Conservation (phyloP, 2,113 vertebrate species). For the Nothoprocta pentlandii region DNA sequence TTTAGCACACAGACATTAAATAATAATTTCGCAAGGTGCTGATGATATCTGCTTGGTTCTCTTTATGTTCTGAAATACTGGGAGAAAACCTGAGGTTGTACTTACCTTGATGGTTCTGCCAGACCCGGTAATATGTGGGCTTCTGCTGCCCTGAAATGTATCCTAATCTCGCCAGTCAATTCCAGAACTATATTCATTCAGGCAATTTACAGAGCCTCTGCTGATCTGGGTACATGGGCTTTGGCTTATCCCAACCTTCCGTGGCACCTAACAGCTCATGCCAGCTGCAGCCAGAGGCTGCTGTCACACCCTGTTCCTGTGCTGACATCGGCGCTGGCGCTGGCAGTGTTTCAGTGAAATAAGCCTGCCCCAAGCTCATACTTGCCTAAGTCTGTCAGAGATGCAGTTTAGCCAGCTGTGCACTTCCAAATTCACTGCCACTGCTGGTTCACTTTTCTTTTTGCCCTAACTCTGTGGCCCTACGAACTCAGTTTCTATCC, state of each 20-base stretch:
- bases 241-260: neutral
- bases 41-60: neutral
- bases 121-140: fast-evolving
- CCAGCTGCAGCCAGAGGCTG: fast-evolving
- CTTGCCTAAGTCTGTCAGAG: neutral
- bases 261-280: neutral
- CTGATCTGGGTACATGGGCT: neutral
- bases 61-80: neutral
- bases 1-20: neutral
- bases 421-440: neutral
- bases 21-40: fast-evolving
- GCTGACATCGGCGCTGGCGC: neutral
- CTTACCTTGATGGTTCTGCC: neutral
- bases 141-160: neutral
- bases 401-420: fast-evolving
- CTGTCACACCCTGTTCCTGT: neutral
- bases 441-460: neutral
- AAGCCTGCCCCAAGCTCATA: neutral
- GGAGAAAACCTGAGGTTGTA: neutral
- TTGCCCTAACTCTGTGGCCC: neutral
- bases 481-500: neutral
- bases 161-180: neutral
- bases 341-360: neutral
- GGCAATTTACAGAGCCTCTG: neutral
- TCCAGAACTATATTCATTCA: neutral